phyloP scores from a whole-genome alignment of 37 sponge, comb jelly and placozoan genomes.

The Corticium candelabrum region DNA sequence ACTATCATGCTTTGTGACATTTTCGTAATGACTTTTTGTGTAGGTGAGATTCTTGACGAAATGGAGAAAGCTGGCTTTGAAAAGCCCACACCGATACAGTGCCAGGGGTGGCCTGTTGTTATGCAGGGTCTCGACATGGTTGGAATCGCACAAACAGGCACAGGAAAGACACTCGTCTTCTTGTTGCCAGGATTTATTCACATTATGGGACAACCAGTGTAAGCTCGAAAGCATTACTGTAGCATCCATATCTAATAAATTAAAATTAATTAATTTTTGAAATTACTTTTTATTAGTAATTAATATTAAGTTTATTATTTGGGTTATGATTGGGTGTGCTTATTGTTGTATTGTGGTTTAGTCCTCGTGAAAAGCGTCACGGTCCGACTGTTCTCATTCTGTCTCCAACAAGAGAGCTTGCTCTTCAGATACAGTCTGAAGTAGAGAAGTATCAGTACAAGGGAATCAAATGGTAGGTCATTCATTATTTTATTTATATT shows the following conservation, averaged over 20 bases:
- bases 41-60: constrained; percentile 72
- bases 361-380: constrained; percentile 51
- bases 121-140: constrained; percentile 87
- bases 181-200: constrained; percentile 92
- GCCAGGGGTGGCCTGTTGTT: constrained; percentile 85
- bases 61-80: constrained; percentile 51
- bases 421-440: constrained; percentile 86
- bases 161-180: constrained; percentile 95
- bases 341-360: too few species aligned
- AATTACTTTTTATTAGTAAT: too few species aligned
- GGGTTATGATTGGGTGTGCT: too few species aligned
- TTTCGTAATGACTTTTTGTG: too few species aligned
- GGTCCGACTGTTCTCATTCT: constrained; percentile 84
- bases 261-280: too few species aligned
- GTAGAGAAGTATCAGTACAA: constrained; percentile 81
- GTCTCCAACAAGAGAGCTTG: constrained; percentile 90
- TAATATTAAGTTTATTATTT: too few species aligned
- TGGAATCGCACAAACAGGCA: constrained; percentile 97
- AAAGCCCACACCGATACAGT: constrained; percentile 83
- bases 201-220: constrained; percentile 77
- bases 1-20: too few species aligned
- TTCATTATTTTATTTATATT: too few species aligned
- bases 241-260: too few species aligned
- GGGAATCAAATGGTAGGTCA: constrained; percentile 51
- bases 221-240: neutral